phyloP scores from a whole-genome alignment of 2,888 invertebrate species.

The Stratiomys singularior region DNA sequence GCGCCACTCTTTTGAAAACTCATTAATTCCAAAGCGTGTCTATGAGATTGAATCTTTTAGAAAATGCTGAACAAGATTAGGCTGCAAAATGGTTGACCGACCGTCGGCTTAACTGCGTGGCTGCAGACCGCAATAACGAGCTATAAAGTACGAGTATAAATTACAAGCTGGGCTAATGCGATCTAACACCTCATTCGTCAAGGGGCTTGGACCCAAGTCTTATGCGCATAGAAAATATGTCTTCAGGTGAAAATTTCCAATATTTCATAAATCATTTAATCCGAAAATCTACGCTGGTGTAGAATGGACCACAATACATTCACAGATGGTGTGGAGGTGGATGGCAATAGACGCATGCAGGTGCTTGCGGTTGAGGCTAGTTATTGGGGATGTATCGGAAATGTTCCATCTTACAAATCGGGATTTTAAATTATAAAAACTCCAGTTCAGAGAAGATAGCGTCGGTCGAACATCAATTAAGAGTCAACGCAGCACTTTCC shows the following conservation, averaged over 20 bases:
- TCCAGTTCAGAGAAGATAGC: too few relatives aligned
- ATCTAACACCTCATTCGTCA: conserved; percentile 1
- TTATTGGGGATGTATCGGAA: too few relatives aligned
- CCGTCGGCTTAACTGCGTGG: not conserved
- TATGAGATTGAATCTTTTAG: not conserved
- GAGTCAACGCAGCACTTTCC: too few relatives aligned
- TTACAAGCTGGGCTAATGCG: not conserved
- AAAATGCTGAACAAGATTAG: conserved; percentile 28
- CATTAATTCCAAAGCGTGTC: conserved; percentile 8
- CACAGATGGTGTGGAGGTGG: too few relatives aligned
- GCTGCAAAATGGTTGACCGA: not conserved
- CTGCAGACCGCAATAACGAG: not conserved
- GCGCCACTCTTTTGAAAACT: not conserved
- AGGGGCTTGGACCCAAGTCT: not conserved
- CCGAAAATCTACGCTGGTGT: not conserved
- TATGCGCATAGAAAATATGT: not conserved
- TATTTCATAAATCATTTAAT: conserved; percentile 22
- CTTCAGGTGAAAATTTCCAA: conserved; percentile 26
- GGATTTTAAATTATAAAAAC: too few relatives aligned
- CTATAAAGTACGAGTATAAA: not conserved
- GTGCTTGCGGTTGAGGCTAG: too few relatives aligned
- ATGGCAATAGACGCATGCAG: too few relatives aligned
- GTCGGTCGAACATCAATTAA: too few relatives aligned
- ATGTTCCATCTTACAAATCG: too few relatives aligned
- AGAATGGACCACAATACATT: not conserved